Evolutionary conservation across 1,140 invertebrate species (phyloP), one percentile per base, ranked within the genome.

Genomic region (Drosophila bifasciata): DNA sequence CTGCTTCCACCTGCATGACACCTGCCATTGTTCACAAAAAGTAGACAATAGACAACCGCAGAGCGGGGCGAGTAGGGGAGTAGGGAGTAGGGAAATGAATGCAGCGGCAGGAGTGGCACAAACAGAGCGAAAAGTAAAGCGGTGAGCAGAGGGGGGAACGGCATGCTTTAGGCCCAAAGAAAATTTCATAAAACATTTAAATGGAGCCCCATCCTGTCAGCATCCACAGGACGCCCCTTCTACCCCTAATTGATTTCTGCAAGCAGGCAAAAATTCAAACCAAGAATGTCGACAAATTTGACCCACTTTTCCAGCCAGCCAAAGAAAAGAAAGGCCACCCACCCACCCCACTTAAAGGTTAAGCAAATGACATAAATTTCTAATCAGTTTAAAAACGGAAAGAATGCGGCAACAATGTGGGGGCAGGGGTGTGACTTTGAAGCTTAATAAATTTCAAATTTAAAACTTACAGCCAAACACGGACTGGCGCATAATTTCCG

Each of bases 1-100:
- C 44, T 40, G 51, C 41, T 57, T 61, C 44, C 71, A 52, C 60
- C 69, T 77, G 81, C 74, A 69, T 78, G 81, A 86, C 81, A 88
- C 81, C 78, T 88, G 74, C 77, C 68, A 75, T 86, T 86, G 81
- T 86, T 81, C 77, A 57, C 44, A 57, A 86, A 86, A 77, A 75
- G 59, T 64, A 81, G 59, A 86, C 81, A 86, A 88, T 71, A 66
- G 78, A 61, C 68, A 68, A 59, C 52, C 55, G 36, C 73, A 74
- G 56, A 28, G 41, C 21, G 55, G 17, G 41, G 63, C 25, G 8
- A n/a, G n/a, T n/a, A n/a, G n/a, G n/a, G n/a, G n/a, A n/a, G n/a
- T n/a, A n/a, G n/a, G n/a, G n/a, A n/a, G 16, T n/a, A 41, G 23
- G 23, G 3, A 25, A 25, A 5, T 25, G 23, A 6, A 6, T 25